A percentile compares a stretch with the other conserved stretches of the same genome.
These are phyloP conservation scores for Myrmecobius fasciatus DNA, from an alignment of 2,113 vertebrate genomes.

Conservation along the genomic window DNA sequence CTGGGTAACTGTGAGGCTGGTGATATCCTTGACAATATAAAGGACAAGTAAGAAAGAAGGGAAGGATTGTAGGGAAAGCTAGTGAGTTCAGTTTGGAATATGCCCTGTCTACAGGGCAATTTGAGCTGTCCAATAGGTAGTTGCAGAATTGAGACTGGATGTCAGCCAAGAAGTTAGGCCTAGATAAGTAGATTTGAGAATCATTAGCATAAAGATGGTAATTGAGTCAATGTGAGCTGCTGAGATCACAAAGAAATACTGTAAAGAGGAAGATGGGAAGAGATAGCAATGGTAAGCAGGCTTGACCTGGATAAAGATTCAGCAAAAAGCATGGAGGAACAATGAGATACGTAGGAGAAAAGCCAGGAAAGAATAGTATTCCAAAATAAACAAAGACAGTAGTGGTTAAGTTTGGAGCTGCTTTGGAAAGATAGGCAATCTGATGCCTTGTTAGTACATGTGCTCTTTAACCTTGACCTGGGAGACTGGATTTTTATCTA, in stretches of 20 bases:
- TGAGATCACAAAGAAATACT: neutral
- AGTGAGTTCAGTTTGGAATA: neutral
- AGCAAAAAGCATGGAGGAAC: neutral
- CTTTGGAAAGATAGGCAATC: neutral
- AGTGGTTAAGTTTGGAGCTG: neutral
- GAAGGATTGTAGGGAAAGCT: neutral
- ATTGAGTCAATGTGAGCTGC: neutral
- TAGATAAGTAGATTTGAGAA: neutral
- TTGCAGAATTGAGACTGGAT: neutral
- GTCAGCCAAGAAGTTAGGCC: neutral
- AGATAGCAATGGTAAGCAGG: neutral
- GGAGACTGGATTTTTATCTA: neutral
- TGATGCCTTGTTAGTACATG: neutral
- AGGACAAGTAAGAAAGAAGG: neutral
- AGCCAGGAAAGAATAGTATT: neutral
- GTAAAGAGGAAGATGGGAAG: neutral
- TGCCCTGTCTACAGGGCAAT: neutral
- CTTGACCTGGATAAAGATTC: neutral
- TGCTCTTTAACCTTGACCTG: neutral
- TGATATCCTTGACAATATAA: neutral
- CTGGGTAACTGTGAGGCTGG: neutral
- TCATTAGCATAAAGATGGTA: neutral
- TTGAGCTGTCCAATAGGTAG: neutral
- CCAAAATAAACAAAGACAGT: neutral
- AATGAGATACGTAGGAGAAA: neutral